phyloP scores from a whole-genome alignment of 2,888 invertebrate species.

The Suillia variegata region DNA sequence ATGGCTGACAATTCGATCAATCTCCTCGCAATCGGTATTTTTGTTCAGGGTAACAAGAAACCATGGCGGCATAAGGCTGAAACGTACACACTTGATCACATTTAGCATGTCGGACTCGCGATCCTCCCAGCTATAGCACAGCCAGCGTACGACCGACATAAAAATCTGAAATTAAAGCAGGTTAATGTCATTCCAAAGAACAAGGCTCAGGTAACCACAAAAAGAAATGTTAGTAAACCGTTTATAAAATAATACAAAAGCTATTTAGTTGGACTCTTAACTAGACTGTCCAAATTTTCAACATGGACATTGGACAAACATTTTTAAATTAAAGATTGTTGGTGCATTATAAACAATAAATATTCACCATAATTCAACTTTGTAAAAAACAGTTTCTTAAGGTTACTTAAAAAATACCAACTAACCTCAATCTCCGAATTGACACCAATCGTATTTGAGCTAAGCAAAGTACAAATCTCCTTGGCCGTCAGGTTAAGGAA shows the following conservation, averaged over 20 bases:
- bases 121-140: conserved; percentile 72
- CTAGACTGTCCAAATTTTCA: too few species aligned
- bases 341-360: too few species aligned
- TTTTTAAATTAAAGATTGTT: too few species aligned
- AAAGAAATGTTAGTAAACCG: background rate
- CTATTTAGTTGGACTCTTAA: too few species aligned
- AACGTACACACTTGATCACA: conserved; percentile 74
- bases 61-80: conserved; percentile 80
- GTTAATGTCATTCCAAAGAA: too few species aligned
- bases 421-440: conserved; percentile 67
- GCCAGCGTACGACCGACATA: conserved; percentile 81
- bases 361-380: too few species aligned
- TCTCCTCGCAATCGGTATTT: conserved; percentile 74
- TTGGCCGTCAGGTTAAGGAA: conserved; percentile 71
- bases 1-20: conserved; percentile 71
- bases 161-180: conserved; percentile 65
- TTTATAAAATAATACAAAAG: too few species aligned
- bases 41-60: conserved; percentile 76
- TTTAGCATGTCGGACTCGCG: conserved; percentile 66
- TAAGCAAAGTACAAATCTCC: conserved; percentile 71
- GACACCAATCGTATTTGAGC: conserved; percentile 75
- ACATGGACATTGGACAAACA: too few species aligned
- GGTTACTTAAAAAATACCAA: background rate
- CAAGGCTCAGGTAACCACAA: background rate
- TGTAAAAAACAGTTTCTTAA: background rate